Evolutionary conservation across 2,113 vertebrate genomes (phyloP).

Genomic region (Mormyrus iriodes): DNA sequence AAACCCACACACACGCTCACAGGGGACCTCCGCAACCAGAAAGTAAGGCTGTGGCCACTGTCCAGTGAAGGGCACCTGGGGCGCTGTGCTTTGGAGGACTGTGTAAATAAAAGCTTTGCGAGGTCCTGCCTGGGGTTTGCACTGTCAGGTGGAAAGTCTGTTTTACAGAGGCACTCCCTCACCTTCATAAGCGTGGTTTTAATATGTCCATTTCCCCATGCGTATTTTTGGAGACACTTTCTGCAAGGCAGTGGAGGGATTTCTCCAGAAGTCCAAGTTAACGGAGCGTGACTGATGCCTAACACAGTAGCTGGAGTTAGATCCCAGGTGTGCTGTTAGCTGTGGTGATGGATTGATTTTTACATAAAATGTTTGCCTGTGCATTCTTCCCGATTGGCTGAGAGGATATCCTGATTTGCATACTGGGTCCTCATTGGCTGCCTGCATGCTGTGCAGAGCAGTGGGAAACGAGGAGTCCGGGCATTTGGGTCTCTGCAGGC

Average conservation of each 20-base stretch:
- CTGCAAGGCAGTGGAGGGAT: neutral
- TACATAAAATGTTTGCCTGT: neutral
- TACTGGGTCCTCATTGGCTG: neutral
- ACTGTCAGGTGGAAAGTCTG: neutral
- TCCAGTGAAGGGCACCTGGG: neutral
- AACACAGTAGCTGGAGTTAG: neutral
- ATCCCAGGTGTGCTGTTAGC: constrained; percentile 5
- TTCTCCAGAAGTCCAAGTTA: neutral
- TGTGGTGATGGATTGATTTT: neutral
- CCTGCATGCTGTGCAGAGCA: neutral
- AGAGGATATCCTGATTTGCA: neutral
- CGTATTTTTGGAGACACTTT: neutral
- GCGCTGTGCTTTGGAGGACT: neutral
- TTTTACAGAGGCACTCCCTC: neutral
- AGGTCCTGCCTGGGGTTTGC: neutral
- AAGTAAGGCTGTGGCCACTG: neutral
- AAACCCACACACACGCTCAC: neutral
- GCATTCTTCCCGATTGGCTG: neutral
- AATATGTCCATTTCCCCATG: neutral
- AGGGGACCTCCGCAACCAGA: neutral
- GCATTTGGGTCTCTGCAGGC: neutral
- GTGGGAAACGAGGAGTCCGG: neutral
- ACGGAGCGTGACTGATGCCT: neutral
- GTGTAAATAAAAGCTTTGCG: neutral
- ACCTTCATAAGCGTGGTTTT: neutral